phyloP scores from a whole-genome alignment of 2,888 invertebrate genomes.

The Escarpia spicata region DNA sequence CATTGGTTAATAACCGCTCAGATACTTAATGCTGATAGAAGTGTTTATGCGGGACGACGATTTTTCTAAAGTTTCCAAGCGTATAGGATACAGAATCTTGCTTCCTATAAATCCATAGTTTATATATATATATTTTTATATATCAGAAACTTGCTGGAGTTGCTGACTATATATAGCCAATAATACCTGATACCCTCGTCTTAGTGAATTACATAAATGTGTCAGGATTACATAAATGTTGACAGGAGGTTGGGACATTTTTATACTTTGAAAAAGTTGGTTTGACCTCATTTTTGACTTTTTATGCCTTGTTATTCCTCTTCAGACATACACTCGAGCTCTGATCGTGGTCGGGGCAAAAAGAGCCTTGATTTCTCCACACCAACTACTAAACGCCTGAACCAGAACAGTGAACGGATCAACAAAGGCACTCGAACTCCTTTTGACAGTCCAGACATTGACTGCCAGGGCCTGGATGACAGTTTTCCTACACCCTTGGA shows the following conservation, averaged over 20 bases:
- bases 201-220: not conserved
- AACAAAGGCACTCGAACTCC: not conserved
- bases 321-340: not conserved
- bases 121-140: no score
- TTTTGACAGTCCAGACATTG: not conserved
- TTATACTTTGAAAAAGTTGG: not conserved
- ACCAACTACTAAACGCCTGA: constrained; percentile 24
- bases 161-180: no score
- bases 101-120: no score
- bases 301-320: not conserved
- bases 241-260: not conserved
- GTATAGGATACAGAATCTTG: no score
- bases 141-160: no score
- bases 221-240: not conserved
- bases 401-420: not conserved
- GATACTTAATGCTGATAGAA: no score
- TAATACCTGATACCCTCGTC: no score
- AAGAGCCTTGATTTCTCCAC: constrained; percentile 37
- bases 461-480: constrained; percentile 29
- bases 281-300: not conserved
- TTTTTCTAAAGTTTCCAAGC: no score
- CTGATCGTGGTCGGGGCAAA: not conserved
- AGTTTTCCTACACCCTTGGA: constrained; percentile 32
- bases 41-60: no score
- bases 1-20: no score